These are phyloP conservation scores for Scomber japonicus DNA, from an alignment of 2,113 vertebrate species.

Conservation along the genomic window DNA sequence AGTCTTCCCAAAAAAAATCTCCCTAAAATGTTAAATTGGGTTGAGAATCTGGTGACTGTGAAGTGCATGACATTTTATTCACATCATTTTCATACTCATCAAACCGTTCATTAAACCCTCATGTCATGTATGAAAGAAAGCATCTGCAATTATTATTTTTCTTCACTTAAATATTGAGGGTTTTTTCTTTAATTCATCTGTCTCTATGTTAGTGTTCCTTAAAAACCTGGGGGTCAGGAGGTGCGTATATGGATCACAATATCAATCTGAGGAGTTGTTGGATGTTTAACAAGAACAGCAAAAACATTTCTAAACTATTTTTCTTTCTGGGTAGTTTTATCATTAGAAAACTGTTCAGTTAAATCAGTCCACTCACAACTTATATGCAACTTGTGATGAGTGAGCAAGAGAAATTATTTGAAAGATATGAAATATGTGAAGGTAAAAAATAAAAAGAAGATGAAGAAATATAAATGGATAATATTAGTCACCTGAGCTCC, in stretches of 20 bases:
- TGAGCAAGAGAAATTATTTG: too few species aligned
- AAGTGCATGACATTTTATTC: neutral
- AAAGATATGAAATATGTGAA: too few species aligned
- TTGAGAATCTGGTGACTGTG: neutral
- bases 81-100: conserved; percentile 1
- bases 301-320: too few species aligned
- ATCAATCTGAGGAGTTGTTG: too few species aligned
- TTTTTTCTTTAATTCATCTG: neutral
- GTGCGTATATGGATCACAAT: too few species aligned
- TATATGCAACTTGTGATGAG: too few species aligned
- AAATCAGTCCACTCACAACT: neutral
- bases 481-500: neutral
- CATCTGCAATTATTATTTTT: conserved; percentile 1
- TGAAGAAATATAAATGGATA: conserved; percentile 3
- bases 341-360: neutral
- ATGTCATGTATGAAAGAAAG: neutral
- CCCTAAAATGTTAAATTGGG: neutral
- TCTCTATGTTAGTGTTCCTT: too few species aligned
- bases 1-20: neutral
- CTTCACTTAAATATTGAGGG: neutral
- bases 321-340: neutral
- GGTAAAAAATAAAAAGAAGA: too few species aligned
- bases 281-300: too few species aligned
- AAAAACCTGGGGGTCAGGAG: too few species aligned
- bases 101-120: neutral